These are phyloP conservation scores for Odontamblyopus lacepedii DNA, from an alignment of 2,797 vertebrate species.

Conservation along the genomic window DNA sequence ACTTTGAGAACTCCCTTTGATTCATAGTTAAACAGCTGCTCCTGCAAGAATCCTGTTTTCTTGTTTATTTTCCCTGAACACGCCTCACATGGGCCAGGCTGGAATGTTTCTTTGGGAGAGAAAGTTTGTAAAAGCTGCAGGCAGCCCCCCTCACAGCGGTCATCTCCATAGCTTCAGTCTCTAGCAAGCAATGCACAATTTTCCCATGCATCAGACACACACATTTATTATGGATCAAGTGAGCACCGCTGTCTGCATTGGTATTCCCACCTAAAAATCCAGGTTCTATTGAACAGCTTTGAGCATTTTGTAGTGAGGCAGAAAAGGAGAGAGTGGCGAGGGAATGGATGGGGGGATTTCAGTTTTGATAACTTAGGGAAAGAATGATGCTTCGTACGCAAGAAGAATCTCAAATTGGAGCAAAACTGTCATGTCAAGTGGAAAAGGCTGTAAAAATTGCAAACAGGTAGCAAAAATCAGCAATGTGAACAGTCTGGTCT, in stretches of 20 bases:
- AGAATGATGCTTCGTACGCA: slow-evolving; percentile 27
- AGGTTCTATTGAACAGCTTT: slow-evolving; percentile 44
- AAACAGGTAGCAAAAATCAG: background rate
- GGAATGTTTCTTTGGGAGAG: background rate
- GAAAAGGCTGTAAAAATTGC: slow-evolving; percentile 2
- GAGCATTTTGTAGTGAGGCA: slow-evolving; percentile 29
- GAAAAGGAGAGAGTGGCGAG: slow-evolving; percentile 14
- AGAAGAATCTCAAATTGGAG: slow-evolving; percentile 34
- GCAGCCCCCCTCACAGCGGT: slow-evolving; percentile 24
- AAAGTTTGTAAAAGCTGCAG: slow-evolving; percentile 27
- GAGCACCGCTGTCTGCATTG: slow-evolving; percentile 26
- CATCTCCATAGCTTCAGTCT: slow-evolving; percentile 20
- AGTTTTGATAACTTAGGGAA: slow-evolving; percentile 23
- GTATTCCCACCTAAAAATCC: slow-evolving; percentile 35
- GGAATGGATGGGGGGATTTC: slow-evolving; percentile 16
- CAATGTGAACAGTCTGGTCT: background rate
- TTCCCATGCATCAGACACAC: slow-evolving; percentile 15
- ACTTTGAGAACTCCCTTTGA: slow-evolving; percentile 3
- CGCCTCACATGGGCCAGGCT: background rate
- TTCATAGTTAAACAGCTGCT: slow-evolving; percentile 19
- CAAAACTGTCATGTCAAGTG: slow-evolving; percentile 19
- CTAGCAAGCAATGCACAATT: slow-evolving; percentile 28
- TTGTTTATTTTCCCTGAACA: slow-evolving; percentile 11
- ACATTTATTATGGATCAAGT: slow-evolving; percentile 55
- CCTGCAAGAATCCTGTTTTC: slow-evolving; percentile 12